Percentiles rank a stretch among this genome's conserved stretches.
Conservation (phyloP, 30 jellyfish, hydroid and myxozoan genomes). For the Turritopsis dohrnii region DNA sequence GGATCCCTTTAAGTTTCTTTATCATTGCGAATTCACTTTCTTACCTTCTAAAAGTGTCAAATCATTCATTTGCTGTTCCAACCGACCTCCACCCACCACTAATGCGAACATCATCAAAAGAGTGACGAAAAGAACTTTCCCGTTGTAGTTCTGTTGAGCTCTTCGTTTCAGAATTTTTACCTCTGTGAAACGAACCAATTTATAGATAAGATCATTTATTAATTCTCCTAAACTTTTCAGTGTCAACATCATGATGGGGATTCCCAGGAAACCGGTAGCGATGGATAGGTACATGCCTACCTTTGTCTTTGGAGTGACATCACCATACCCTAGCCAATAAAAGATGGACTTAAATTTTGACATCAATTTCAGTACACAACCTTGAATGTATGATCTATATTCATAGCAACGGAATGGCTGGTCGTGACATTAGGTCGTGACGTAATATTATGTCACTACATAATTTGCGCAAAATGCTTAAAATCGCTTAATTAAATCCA, state of each 20-base stretch:
- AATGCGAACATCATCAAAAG: neutral
- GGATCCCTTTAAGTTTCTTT: too few relatives aligned
- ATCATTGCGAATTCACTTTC: neutral
- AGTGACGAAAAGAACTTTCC: neutral
- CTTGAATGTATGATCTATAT: too few relatives aligned
- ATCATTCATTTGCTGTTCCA: neutral
- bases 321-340: slow-evolving; percentile 11
- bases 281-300: slow-evolving; percentile 8
- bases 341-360: too few relatives aligned
- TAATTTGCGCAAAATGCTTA: too few relatives aligned
- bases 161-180: neutral
- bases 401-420: too few relatives aligned
- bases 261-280: neutral
- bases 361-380: too few relatives aligned
- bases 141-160: neutral
- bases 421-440: too few relatives aligned
- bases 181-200: neutral
- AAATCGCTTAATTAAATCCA: too few relatives aligned
- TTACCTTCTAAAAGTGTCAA: slow-evolving; percentile 11
- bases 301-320: neutral
- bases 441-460: too few relatives aligned
- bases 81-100: neutral
- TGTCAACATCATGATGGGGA: slow-evolving; percentile 13
- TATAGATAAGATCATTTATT: neutral
- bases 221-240: slow-evolving; percentile 12